These are phyloP conservation scores for Lypha dubia DNA, from an alignment of 2,888 invertebrate species.

Conservation along the genomic window DNA sequence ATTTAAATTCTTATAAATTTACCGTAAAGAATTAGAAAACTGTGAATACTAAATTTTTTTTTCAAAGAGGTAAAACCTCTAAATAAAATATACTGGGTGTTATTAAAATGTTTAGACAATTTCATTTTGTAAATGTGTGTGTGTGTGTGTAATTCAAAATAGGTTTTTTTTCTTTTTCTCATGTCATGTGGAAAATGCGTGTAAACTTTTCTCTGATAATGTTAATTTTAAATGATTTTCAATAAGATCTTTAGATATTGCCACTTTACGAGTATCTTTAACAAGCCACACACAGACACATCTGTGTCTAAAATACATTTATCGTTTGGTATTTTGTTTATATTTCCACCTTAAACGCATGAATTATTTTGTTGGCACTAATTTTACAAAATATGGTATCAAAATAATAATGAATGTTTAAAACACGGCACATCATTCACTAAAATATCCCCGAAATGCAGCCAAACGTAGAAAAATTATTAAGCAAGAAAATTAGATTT, in stretches of 20 bases:
- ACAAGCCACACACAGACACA: slow-evolving; percentile 27
- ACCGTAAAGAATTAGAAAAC: neutral
- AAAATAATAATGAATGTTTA: slow-evolving; percentile 60
- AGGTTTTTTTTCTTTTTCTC: neutral
- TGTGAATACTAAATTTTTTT: slow-evolving; percentile 5
- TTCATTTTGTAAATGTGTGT: slow-evolving; percentile 7
- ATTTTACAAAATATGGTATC: slow-evolving; percentile 34
- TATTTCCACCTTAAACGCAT: slow-evolving; percentile 54
- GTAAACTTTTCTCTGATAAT: slow-evolving; percentile 48
- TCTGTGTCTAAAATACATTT: neutral
- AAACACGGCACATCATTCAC: slow-evolving; percentile 65
- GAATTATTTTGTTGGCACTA: slow-evolving; percentile 65
- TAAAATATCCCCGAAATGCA: slow-evolving; percentile 41
- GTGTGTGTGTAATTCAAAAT: neutral
- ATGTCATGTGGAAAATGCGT: neutral
- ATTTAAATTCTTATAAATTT: neutral
- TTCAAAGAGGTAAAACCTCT: neutral
- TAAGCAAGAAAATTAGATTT: slow-evolving; percentile 49
- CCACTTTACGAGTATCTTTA: slow-evolving; percentile 6
- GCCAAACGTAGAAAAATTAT: slow-evolving; percentile 46
- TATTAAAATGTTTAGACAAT: slow-evolving; percentile 64
- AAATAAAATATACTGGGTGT: slow-evolving; percentile 27
- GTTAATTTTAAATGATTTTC: slow-evolving; percentile 65
- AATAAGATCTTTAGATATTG: slow-evolving; percentile 42
- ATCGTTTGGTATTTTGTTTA: neutral